Conservation (phyloP, 2,113 vertebrate species). For the Mionectes macconnelli region DNA sequence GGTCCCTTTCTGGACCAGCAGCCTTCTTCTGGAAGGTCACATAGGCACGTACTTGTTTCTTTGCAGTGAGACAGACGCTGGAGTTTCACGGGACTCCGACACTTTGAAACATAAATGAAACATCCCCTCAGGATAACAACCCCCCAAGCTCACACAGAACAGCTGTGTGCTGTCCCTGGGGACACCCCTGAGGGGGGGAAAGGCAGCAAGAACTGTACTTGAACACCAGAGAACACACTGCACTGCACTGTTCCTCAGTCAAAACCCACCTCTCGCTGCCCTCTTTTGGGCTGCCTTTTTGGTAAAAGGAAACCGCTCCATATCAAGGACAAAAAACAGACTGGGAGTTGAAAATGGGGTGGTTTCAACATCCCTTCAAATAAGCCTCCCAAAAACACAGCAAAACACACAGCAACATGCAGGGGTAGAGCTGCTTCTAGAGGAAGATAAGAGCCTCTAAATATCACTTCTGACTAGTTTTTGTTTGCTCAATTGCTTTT, state of each 20-base stretch:
- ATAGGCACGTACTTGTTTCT: not conserved
- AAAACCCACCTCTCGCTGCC: not conserved
- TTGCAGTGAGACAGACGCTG: not conserved
- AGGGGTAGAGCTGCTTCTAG: not conserved
- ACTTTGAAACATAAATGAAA: not conserved
- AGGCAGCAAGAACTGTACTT: not conserved
- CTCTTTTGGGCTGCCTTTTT: not conserved
- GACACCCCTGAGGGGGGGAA: not conserved
- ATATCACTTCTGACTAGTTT: not conserved
- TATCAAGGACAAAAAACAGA: not conserved
- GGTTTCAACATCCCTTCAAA: not conserved
- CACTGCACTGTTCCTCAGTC: not conserved
- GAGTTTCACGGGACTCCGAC: not conserved
- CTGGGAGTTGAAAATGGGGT: not conserved
- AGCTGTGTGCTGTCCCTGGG: not conserved
- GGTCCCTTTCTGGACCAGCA: not conserved
- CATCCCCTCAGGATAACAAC: not conserved
- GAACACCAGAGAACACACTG: not conserved
- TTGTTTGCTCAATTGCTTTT: slow-evolving; percentile 37
- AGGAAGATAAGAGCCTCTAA: not conserved
- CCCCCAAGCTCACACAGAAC: not conserved
- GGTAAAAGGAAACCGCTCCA: not conserved
- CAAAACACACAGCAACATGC: not conserved
- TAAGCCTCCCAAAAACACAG: not conserved
- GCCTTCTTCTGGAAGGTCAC: slow-evolving; percentile 36